phyloP scores from a whole-genome alignment of 64 coral and sea anemone species.

The Montipora capricornis region DNA sequence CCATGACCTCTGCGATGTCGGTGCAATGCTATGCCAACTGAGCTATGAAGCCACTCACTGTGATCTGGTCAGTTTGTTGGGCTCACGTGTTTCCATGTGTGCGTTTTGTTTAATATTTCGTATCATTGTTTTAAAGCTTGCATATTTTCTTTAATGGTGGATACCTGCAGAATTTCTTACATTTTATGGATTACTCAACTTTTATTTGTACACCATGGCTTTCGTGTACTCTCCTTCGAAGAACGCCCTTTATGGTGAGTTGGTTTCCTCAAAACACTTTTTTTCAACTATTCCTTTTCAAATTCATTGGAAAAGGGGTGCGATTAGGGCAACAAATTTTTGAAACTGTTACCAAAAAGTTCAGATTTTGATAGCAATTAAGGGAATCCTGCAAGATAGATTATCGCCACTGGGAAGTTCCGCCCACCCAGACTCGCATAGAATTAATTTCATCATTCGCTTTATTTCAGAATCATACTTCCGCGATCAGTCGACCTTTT shows the following conservation, averaged over 20 bases:
- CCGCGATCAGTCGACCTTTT: slow-evolving; percentile 92
- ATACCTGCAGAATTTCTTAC: slow-evolving; percentile 95
- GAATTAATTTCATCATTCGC: neutral
- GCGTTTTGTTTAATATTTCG: neutral
- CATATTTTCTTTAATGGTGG: slow-evolving; percentile 59
- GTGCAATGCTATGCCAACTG: no score
- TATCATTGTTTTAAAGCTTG: neutral
- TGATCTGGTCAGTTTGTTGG: no score
- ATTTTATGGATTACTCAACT: slow-evolving; percentile 95
- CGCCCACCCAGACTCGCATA: no score
- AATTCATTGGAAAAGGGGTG: no score
- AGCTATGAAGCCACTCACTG: no score
- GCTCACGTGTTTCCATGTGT: no score
- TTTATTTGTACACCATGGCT: slow-evolving; percentile 94
- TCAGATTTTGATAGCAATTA: no score
- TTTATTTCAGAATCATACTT: slow-evolving; percentile 86
- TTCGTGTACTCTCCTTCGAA: slow-evolving; percentile 97
- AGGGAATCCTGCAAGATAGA: no score
- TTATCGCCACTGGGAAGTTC: no score
- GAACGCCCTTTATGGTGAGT: slow-evolving; percentile 88
- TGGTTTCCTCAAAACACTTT: neutral
- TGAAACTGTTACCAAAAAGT: no score
- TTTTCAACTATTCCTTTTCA: neutral
- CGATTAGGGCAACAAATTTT: no score
- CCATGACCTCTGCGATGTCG: no score